Base-by-base conservation (phyloP, 2,113 vertebrate species). In the Heloderma charlesbogerti region DNA sequence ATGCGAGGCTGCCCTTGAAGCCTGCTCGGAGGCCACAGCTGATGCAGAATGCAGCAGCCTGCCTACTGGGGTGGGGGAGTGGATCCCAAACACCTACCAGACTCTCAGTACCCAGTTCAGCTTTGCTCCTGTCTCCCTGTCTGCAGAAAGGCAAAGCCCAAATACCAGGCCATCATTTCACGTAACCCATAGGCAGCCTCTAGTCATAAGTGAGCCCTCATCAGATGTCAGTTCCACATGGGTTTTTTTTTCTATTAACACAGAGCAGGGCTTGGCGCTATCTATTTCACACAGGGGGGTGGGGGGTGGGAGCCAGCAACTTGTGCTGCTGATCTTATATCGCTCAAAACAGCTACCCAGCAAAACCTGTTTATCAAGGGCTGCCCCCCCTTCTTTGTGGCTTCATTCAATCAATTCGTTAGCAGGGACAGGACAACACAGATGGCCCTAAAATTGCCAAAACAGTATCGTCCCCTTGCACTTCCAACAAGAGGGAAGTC, bases 301-400 rank as follows among this genome's bases (percentile, higher is more conserved):
- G 85, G 86, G 85, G 88, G 91, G 88, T 92, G 0, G 37, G 31
- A 78, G 82, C 88, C 60, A 91, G 88, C 0, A 0, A 29, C 79
- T 60, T 18, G 57, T 90, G 25, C 15, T 51, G 77, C 90, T 89
- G 87, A 20, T 75, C 43, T 63, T 80, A 78, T 81, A 78, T 0
- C 88, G 40, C 81, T 90, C 80, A 86, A 92, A 87, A 25, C 74
- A 89, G 48, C 87, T 90, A 90, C 51, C 84, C 92, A 74, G 82
- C n/a, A 37, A 80, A 67, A 71, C 89, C 86, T 90, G 77, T 86
- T 88, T 81, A 93, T 91, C 71, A 84, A 92, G 87, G 84, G 22
- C 67, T 83, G 91, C 88, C 88, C 84, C 3, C 77, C 25, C 43
- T 48, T 22, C 40, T 4, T 78, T 83, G 43, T 88, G 87, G 91